Conservation (phyloP, 2,113 vertebrate genomes). For the Gymnobelideus leadbeateri region DNA sequence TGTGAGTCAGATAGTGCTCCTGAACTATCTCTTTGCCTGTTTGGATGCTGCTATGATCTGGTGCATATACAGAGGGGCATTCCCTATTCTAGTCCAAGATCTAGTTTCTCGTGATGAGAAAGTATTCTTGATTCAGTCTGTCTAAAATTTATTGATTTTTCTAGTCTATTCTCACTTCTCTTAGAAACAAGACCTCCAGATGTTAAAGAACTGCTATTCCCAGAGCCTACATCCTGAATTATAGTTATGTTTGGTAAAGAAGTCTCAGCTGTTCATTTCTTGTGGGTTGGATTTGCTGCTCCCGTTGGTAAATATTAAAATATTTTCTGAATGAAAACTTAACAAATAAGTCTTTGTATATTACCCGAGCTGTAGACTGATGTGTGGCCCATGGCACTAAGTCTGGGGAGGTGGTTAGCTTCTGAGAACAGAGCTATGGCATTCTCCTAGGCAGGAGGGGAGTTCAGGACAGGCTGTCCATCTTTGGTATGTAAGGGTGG, state of each 20-base stretch:
- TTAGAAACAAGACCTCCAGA: slow-evolving; percentile 48
- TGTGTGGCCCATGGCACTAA: slow-evolving; percentile 54
- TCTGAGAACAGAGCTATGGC: not conserved
- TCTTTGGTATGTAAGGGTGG: slow-evolving; percentile 64
- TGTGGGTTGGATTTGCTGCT: slow-evolving; percentile 35
- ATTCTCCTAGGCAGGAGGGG: slow-evolving; percentile 18
- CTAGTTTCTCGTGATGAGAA: not conserved
- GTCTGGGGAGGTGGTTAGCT: slow-evolving; percentile 51
- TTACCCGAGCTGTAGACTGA: slow-evolving; percentile 25
- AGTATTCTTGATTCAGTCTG: not conserved
- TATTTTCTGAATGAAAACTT: slow-evolving; percentile 56
- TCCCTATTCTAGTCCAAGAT: not conserved
- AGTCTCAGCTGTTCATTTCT: slow-evolving; percentile 25
- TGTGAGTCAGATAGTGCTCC: not conserved
- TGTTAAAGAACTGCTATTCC: slow-evolving; percentile 57
- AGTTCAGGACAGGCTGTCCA: slow-evolving; percentile 66
- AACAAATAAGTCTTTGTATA: slow-evolving; percentile 62
- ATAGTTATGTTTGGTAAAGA: slow-evolving; percentile 66
- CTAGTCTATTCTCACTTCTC: not conserved
- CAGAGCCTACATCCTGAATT: slow-evolving; percentile 60
- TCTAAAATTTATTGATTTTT: not conserved
- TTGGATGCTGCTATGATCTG: not conserved
- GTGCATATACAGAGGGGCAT: not conserved
- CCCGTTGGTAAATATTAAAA: slow-evolving; percentile 49
- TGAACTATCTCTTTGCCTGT: not conserved